These are phyloP conservation scores for Pristionchus arcanus DNA, from an alignment of 2,888 invertebrate species.

Conservation along the genomic window DNA sequence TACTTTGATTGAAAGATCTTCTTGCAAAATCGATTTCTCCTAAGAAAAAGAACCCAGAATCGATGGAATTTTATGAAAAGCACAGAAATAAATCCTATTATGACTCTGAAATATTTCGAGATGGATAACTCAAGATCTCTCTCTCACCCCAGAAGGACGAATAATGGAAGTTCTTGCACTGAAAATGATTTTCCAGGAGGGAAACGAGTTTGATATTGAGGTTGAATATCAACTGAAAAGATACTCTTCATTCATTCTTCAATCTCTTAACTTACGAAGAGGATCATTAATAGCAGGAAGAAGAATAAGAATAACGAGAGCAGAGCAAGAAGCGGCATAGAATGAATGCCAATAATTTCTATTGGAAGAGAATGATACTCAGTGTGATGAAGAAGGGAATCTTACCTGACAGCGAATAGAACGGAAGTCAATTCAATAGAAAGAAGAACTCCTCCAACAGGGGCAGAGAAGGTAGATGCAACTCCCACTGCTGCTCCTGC, in stretches of 20 bases:
- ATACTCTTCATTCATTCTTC: background rate
- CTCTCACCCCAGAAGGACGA: constrained; percentile 1
- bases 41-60: constrained; percentile 7
- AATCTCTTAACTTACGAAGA: background rate
- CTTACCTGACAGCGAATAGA: constrained; percentile 18
- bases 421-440: constrained; percentile 39
- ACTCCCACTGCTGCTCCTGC: constrained; percentile 47
- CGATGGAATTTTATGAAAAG: constrained; percentile 42
- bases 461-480: constrained; percentile 21
- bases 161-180: constrained; percentile 7
- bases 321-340: background rate
- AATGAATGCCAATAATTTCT: constrained; percentile 40
- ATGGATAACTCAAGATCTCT: background rate
- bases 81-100: constrained; percentile 18
- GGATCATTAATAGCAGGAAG: constrained; percentile 43
- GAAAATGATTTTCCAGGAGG: constrained; percentile 8
- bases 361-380: background rate
- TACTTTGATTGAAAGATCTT: constrained; percentile 43
- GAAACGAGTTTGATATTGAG: constrained; percentile 31
- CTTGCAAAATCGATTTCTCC: constrained; percentile 40
- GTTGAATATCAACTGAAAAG: constrained; percentile 32
- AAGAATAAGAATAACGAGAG: constrained; percentile 32
- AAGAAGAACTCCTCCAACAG: constrained; percentile 33
- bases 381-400: background rate
- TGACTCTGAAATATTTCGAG: background rate